Base-by-base conservation (phyloP, 2,113 vertebrate genomes). In the Uria lomvia region DNA sequence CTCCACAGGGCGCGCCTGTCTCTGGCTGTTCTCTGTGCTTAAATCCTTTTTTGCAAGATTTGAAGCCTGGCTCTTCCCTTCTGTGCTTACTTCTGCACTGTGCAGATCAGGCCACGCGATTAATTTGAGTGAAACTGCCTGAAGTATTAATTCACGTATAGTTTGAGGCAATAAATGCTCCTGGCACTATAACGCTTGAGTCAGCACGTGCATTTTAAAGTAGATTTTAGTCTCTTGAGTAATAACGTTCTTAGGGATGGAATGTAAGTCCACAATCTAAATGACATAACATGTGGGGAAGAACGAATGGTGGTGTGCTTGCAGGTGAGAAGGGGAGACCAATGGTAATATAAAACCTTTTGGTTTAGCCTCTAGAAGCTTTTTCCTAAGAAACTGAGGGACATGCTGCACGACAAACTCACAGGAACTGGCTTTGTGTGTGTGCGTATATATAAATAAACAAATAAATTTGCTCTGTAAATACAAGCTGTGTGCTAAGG, bases 1-100 rank as follows among this genome's bases (percentile, higher is more conserved):
- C 12, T 76, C 11, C 20, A 19, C 8, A 60, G 36, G 58, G 11
- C 0, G 0, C n/a, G 7, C 8, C 49, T 79, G 13, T 68, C 26
- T 45, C 15, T 70, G 34, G 5, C 30, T 89, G 3, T 1, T 68
- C 19, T 80, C 49, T 68, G 15, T 90, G 23, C 36, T 67, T 88
- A 86, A 73, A 53, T 81, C 9, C 30, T 30, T 52, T 75, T 49
- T 40, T 32, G 8, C 32, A 66, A 49, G 47, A 56, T 68, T 86
- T 82, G 16, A 43, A 86, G 43, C 34, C 23, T 62, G 7, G 8
- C 7, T 71, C 3, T 84, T 73, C 29, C 40, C 24, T 87, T 78
- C 55, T 60, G 18, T 71, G 43, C 72, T 73, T 73, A 12, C 8
- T 81, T 55, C n/a, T 95, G 84, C 56, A 56, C 7, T 71, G 13